Base-by-base conservation (phyloP, 2,888 invertebrate species). In the Ditula angustiorana region DNA sequence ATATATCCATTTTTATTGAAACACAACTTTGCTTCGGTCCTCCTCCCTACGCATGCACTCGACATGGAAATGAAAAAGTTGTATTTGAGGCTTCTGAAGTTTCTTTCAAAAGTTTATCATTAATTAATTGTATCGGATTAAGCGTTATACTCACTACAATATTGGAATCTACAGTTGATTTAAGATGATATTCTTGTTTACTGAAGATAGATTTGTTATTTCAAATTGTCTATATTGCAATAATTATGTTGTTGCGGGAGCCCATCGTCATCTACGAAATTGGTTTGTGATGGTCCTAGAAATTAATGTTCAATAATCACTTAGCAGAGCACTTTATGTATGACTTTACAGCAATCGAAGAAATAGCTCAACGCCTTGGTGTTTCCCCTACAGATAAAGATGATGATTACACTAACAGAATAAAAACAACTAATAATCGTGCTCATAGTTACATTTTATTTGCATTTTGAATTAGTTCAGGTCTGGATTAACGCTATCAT, bases 1-100 rank as follows among this genome's bases (percentile, higher is more conserved):
- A 44, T 50, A 50, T 44, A 58, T 63, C 33, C 50, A 52, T 58
- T 58, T 63, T 63, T 56, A 57, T n/a, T n/a, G n/a, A n/a, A 58
- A 13, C 53, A 28, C 19, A 63, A 58, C 44, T 63, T 26, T n/a
- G 55, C 41, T 11, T 35, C 23, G 46, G 26, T 47, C n/a, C 28
- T 63, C n/a, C n/a, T n/a, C n/a, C n/a, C n/a, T n/a, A n/a, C n/a
- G n/a, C n/a, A 49, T 56, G 56, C 62, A 63, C 63, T 63, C 44
- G 26, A 11, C 57, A 35, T 44, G 57, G 57, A 63, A 61, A 57
- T 58, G 33, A 44, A 10, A 33, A 63, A 63, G 63, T 63, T 63
- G 24, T 7, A 44, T 19, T 24, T n/a, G n/a, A 19, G 23, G 24
- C 49, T 49, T 57, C 24, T n/a, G 13, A 37, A 62, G 41, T 62